Base-by-base conservation (phyloP, 1,140 invertebrate species). In the Leptopilina clavipes region DNA sequence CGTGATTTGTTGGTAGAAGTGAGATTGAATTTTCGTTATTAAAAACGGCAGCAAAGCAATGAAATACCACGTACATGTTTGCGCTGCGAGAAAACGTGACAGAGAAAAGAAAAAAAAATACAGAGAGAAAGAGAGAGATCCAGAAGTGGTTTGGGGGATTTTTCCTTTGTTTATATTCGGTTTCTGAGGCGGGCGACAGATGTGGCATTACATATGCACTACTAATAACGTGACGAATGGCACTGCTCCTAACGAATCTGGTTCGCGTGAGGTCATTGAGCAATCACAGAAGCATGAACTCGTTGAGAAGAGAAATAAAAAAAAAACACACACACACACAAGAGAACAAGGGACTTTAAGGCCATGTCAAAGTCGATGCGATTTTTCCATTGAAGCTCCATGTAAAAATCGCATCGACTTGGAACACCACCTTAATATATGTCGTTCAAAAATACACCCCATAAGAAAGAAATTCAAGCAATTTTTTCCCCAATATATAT, bases 151-250 rank as follows among this genome's bases (percentile, higher is more conserved):
- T 19, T 65, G 54, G 59, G 59, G 59, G 19, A 65, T 25, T 31
- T 65, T 22, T 31, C 14, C 59, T 65, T 65, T 65, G 59, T 65
- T 65, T 65, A 65, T n/a, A n/a, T 65, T 65, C 59, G 22, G 12
- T 65, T 31, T 22, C 59, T 65, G 59, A 65, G 25, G 59, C 59
- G n/a, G 22, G 14, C 59, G 59, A 65, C 59, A 65, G 59, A 65
- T 65, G 59, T 65, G 59, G 22, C 59, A 65, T 65, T 65, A 65
- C 25, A 11, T 65, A 65, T 65, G 59, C 59, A 65, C 59, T 65
- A 65, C 59, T 65, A 65, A 65, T 65, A 65, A 65, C 59, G 59
- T 65, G 59, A 65, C 59, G 59, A 65, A 65, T 31, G 31, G 59
- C 59, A 31, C 12, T 31, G 59, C 59, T 65, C 11, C 59, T 65